Percentiles rank a stretch among this genome's conserved stretches.
Conservation (phyloP, 2,797 vertebrate species). For the Alectoris magna region DNA sequence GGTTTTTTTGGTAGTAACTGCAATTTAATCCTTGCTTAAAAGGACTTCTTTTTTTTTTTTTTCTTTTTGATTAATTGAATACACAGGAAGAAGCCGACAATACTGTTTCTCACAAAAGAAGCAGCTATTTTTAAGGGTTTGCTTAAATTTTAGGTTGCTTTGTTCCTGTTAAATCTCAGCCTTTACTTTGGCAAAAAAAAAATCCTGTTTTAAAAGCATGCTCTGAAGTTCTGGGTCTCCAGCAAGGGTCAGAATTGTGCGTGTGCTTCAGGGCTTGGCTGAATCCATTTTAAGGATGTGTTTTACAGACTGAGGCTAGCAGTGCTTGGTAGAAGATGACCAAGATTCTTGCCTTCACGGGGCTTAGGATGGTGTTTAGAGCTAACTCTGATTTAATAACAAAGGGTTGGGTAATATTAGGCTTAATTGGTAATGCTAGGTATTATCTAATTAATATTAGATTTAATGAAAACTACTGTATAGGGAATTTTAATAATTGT, state of each 20-base stretch:
- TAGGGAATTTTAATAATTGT: not conserved
- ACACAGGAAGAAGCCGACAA: slow-evolving; percentile 29
- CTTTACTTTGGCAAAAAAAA: slow-evolving; percentile 34
- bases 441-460: not conserved
- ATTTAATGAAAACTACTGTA: not conserved
- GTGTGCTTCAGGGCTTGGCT: not conserved
- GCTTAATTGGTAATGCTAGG: not conserved
- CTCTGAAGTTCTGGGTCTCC: not conserved
- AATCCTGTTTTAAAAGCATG: not conserved
- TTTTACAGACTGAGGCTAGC: not conserved
- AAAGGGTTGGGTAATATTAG: not conserved
- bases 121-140: slow-evolving; percentile 58
- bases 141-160: slow-evolving; percentile 42
- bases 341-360: not conserved
- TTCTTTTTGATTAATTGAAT: slow-evolving; percentile 52
- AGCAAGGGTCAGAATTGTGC: not conserved
- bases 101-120: slow-evolving; percentile 17
- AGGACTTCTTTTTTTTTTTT: not conserved
- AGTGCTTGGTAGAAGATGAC: not conserved
- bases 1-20: slow-evolving; percentile 20
- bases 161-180: slow-evolving; percentile 47
- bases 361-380: not conserved
- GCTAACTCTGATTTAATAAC: not conserved
- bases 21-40: slow-evolving; percentile 44
- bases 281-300: not conserved